Evolutionary conservation across 30 jellyfish, hydroid and myxozoan genomes (phyloP).

Genomic region (Hydractinia echinata): DNA sequence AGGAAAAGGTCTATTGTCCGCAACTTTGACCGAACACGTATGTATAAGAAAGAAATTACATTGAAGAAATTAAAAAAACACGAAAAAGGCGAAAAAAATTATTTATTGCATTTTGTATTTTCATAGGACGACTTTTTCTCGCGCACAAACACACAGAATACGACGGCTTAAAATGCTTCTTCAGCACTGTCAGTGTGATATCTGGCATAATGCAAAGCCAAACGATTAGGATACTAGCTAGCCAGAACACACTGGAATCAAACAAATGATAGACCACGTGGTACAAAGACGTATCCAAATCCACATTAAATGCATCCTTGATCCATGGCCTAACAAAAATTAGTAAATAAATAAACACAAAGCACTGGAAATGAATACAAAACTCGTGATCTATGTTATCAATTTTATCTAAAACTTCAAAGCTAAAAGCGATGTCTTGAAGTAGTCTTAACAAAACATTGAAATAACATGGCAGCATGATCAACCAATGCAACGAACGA

Average conservation of each 20-base stretch:
- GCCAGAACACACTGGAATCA: slow-evolving; percentile 8
- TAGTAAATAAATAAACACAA: no score
- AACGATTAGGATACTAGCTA: slow-evolving; percentile 17
- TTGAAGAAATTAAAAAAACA: no score
- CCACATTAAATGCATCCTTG: neutral
- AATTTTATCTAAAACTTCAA: no score
- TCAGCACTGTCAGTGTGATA: neutral
- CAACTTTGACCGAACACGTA: no score
- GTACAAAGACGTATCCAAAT: neutral
- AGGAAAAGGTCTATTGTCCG: no score
- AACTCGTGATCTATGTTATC: no score
- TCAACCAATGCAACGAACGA: neutral
- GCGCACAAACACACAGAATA: no score
- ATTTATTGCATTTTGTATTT: no score
- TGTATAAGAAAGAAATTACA: no score
- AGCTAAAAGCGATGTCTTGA: neutral
- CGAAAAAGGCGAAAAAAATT: no score
- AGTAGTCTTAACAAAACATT: neutral
- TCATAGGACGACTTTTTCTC: no score
- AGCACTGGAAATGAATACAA: no score
- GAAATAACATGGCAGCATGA: neutral
- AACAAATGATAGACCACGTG: slow-evolving; percentile 1
- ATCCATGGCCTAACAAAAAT: neutral
- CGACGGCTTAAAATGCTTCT: slow-evolving; percentile 4
- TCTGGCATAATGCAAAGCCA: neutral